Percentiles rank a stretch among this genome's conserved stretches.
Evolutionary conservation across 1,140 invertebrate species (phyloP).

Genomic region (Tigriopus japonicus): DNA sequence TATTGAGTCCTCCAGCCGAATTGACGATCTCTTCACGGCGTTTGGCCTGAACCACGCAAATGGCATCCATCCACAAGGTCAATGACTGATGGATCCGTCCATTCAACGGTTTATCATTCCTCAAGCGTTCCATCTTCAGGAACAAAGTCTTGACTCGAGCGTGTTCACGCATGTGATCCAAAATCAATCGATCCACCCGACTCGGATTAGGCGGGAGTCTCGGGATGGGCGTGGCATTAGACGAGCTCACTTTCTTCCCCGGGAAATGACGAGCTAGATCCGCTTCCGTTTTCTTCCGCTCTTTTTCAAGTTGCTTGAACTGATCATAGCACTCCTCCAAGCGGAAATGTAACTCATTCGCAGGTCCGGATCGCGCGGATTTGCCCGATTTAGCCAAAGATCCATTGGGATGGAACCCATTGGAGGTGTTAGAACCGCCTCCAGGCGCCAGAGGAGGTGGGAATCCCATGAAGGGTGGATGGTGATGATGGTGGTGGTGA

Average conservation of each 20-base stretch:
- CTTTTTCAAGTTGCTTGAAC: constrained; percentile 58
- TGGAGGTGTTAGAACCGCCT: no score
- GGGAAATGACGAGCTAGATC: constrained; percentile 56
- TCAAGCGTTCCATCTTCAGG: constrained; percentile 44
- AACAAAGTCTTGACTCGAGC: constrained; percentile 44
- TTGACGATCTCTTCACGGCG: constrained; percentile 44
- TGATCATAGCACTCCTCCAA: constrained; percentile 64
- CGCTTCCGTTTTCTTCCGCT: constrained; percentile 65
- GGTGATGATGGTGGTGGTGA: no score
- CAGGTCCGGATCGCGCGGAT: constrained; percentile 30
- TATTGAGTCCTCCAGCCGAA: constrained; percentile 20
- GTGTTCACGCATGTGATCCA: constrained; percentile 61
- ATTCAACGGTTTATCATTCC: constrained; percentile 33
- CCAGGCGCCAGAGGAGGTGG: background rate
- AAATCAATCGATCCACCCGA: constrained; percentile 55
- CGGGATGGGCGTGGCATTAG: constrained; percentile 59
- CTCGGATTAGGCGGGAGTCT: constrained; percentile 58
- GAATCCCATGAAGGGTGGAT: background rate
- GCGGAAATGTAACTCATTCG: constrained; percentile 43
- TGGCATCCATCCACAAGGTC: constrained; percentile 42
- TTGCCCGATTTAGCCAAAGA: constrained; percentile 19
- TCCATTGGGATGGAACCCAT: background rate
- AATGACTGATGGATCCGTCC: constrained; percentile 39
- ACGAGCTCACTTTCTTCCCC: constrained; percentile 55
- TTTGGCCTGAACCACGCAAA: constrained; percentile 41